Evolutionary conservation across 2,888 invertebrate genomes (phyloP).

Genomic region (Aporophyla nigra): DNA sequence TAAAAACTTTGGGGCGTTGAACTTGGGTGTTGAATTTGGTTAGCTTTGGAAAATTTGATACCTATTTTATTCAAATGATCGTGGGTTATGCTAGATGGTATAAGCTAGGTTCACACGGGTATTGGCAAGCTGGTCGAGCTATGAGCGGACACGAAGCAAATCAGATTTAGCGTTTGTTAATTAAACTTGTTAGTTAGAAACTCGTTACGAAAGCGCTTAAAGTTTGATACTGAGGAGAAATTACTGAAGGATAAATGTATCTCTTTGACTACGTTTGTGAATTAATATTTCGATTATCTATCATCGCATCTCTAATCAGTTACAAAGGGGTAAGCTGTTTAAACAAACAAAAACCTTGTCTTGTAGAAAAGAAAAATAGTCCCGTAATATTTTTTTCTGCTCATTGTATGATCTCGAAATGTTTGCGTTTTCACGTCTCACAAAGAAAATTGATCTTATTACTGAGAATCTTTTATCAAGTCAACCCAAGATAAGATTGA

Average conservation of each 20-base stretch:
- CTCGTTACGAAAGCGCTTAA: slow-evolving; percentile 59
- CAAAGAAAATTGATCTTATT: slow-evolving; percentile 2
- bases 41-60: not conserved
- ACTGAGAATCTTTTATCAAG: not conserved
- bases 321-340: not conserved
- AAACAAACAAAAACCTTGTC: not conserved
- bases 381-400: slow-evolving; percentile 2
- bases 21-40: slow-evolving; percentile 21
- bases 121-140: slow-evolving; percentile 36
- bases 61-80: slow-evolving; percentile 23
- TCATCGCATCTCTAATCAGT: not conserved
- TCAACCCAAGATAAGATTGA: not conserved
- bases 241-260: slow-evolving; percentile 40
- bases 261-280: slow-evolving; percentile 34
- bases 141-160: slow-evolving; percentile 36
- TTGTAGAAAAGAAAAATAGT: too few relatives aligned
- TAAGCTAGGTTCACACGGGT: slow-evolving; percentile 33
- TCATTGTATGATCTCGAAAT: not conserved
- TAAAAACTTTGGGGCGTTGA: slow-evolving; percentile 27
- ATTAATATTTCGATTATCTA: not conserved
- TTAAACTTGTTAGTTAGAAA: slow-evolving; percentile 65
- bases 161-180: slow-evolving; percentile 63
- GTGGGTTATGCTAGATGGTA: not conserved
- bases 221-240: slow-evolving; percentile 58
- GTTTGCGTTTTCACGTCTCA: not conserved